These are phyloP conservation scores for Alexandromys fortis DNA, from an alignment of 2,113 vertebrate species.

Conservation along the genomic window DNA sequence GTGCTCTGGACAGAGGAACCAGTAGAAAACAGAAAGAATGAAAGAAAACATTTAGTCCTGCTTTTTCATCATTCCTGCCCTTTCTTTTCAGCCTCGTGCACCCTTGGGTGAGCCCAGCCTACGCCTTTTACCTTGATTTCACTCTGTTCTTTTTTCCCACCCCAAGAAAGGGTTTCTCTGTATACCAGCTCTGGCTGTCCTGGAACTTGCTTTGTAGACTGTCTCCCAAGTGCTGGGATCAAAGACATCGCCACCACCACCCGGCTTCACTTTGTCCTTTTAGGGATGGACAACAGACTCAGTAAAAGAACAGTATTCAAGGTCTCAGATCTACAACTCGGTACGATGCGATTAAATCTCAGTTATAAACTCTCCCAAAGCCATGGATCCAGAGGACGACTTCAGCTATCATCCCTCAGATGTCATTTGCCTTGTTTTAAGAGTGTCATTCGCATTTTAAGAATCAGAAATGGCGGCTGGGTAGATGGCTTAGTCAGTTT, in stretches of 20 bases:
- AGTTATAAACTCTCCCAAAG: not conserved
- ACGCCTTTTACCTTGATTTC: not conserved
- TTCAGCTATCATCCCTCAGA: not conserved
- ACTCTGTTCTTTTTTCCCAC: too few species aligned
- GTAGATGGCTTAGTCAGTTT: not conserved
- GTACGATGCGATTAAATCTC: not conserved
- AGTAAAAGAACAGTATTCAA: not conserved
- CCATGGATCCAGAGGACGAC: not conserved
- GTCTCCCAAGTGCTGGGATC: not conserved
- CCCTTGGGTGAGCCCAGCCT: too few species aligned
- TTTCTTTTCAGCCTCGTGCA: not conserved
- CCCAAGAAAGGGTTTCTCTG: too few species aligned
- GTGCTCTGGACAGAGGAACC: not conserved
- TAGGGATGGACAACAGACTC: not conserved
- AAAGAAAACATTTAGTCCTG: too few species aligned
- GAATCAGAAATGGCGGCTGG: not conserved
- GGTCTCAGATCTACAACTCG: not conserved
- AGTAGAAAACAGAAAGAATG: rapidly evolving
- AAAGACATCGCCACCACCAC: not conserved
- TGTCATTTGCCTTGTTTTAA: not conserved
- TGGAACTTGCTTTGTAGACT: not conserved
- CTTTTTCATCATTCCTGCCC: not conserved
- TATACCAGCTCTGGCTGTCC: too few species aligned
- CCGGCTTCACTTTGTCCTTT: not conserved
- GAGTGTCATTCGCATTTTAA: not conserved